A percentile compares a stretch with the other conserved stretches of the same genome.
Evolutionary conservation across 92 coral and sea anemone species (phyloP).

Genomic region (Parazoanthus darwini): DNA sequence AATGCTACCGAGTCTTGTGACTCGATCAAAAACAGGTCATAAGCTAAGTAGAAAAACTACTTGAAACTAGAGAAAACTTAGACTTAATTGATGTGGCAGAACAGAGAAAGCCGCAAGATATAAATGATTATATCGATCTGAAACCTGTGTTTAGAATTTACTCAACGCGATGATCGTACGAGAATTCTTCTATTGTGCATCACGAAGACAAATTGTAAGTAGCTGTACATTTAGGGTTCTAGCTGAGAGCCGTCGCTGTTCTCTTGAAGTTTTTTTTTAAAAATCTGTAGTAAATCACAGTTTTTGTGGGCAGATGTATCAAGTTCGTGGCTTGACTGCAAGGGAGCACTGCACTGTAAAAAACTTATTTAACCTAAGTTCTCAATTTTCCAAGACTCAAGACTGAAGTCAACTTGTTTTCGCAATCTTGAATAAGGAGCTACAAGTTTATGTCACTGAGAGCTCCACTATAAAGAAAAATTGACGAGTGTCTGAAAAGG

Average conservation of each 20-base stretch:
- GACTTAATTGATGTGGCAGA: neutral
- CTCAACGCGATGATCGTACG: neutral
- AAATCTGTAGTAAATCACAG: neutral
- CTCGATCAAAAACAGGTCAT: neutral
- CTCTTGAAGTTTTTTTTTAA: conserved; percentile 33
- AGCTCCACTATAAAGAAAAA: too few relatives aligned
- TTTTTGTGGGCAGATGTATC: neutral
- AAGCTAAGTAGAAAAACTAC: neutral
- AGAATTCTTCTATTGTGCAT: neutral
- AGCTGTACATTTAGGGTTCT: conserved; percentile 3
- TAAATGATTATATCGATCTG: neutral
- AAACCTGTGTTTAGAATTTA: neutral
- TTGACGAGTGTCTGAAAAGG: too few relatives aligned
- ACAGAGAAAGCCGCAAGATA: neutral
- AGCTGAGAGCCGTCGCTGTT: conserved; percentile 10
- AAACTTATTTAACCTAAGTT: too few relatives aligned
- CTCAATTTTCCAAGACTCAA: too few relatives aligned
- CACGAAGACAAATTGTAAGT: neutral
- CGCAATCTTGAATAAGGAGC: too few relatives aligned
- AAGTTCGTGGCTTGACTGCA: neutral
- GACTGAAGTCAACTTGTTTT: too few relatives aligned
- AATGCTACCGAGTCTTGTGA: neutral
- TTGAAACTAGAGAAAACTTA: neutral
- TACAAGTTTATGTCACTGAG: too few relatives aligned
- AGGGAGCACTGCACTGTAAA: neutral